These are phyloP conservation scores for Cygnus buccinator DNA, from an alignment of 2,113 vertebrate species.

Conservation along the genomic window DNA sequence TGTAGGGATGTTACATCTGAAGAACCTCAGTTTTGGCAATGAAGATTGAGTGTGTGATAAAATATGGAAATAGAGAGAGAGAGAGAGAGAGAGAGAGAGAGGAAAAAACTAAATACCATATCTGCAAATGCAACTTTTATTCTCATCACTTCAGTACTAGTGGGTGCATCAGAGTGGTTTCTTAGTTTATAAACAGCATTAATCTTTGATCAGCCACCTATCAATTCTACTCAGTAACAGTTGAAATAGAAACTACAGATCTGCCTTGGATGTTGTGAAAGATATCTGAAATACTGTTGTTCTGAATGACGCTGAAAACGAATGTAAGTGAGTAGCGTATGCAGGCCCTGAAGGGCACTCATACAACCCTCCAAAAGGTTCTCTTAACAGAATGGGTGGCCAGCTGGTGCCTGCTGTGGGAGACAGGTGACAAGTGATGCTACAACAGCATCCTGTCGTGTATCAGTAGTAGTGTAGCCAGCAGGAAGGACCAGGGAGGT, in stretches of 20 bases:
- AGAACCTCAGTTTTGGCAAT: background rate
- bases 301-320: background rate
- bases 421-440: background rate
- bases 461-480: no score
- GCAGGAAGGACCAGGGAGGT: no score
- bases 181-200: background rate
- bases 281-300: background rate
- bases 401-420: background rate
- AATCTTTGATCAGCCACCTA: background rate
- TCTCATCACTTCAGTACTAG: background rate
- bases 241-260: background rate
- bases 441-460: background rate
- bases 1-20: background rate
- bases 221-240: background rate
- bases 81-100: no score
- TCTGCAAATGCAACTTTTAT: background rate
- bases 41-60: background rate
- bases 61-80: background rate
- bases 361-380: background rate
- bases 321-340: background rate
- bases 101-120: rapidly evolving
- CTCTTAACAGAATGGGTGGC: background rate
- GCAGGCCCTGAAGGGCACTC: background rate
- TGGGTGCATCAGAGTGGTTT: background rate
- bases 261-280: background rate